Evolutionary conservation across 2,113 vertebrate species (phyloP).

Genomic region (Alectura lathami): DNA sequence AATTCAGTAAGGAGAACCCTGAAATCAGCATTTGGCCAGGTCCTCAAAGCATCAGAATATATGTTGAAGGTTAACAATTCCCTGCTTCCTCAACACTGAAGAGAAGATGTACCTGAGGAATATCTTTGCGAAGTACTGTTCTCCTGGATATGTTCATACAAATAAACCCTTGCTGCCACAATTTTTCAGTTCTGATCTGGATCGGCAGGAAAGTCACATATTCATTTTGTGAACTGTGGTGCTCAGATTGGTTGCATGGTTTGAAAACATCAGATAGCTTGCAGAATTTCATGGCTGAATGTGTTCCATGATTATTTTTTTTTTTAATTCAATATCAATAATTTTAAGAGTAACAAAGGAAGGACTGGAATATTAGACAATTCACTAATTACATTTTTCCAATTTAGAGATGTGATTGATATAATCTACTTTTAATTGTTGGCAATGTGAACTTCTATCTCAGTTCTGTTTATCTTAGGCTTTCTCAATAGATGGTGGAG

Average conservation of each 20-base stretch:
- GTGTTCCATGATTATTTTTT: conserved; percentile 6
- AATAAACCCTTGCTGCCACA: background rate
- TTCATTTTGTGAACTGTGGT: background rate
- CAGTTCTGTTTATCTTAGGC: background rate
- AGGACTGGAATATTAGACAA: conserved; percentile 9
- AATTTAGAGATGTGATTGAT: conserved; percentile 11
- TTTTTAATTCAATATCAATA: background rate
- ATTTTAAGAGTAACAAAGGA: conserved; percentile 4
- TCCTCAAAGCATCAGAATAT: background rate
- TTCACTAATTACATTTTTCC: conserved; percentile 7
- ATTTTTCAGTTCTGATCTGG: background rate
- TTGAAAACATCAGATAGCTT: background rate
- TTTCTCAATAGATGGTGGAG: background rate
- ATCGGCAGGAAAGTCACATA: background rate
- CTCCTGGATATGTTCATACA: background rate
- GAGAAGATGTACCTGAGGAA: background rate
- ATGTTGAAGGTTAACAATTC: background rate
- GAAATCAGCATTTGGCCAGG: background rate
- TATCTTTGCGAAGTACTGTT: background rate
- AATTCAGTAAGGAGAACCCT: background rate
- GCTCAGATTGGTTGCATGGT: background rate
- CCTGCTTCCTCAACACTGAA: background rate
- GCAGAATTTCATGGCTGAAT: background rate
- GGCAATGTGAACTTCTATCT: background rate
- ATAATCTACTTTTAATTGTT: background rate